Evolutionary conservation across 1,140 invertebrate genomes (phyloP).

Genomic region (Triops cancriformis): DNA sequence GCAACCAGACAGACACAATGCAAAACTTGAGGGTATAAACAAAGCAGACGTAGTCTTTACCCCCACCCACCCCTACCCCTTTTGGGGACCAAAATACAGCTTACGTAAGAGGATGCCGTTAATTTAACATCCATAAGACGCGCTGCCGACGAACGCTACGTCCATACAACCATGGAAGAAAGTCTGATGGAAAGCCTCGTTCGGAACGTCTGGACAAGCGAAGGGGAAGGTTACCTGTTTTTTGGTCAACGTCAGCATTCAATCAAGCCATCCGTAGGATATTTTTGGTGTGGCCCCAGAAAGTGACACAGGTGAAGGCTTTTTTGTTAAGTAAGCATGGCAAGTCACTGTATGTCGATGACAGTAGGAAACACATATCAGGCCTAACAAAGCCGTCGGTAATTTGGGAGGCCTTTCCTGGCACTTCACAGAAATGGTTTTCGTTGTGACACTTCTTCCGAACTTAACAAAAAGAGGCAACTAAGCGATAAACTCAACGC

Average conservation of each 20-base stretch:
- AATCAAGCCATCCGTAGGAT: not conserved
- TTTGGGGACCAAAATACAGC: not conserved
- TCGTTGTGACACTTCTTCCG: not conserved
- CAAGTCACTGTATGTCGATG: not conserved
- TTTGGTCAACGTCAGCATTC: conserved; percentile 10
- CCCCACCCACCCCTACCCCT: not conserved
- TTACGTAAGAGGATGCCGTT: not conserved
- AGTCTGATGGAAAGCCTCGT: too few species aligned
- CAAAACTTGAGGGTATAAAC: conserved; percentile 5
- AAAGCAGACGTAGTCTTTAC: not conserved
- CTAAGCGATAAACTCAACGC: not conserved
- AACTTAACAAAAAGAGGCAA: not conserved
- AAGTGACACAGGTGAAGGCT: not conserved
- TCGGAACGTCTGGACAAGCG: not conserved
- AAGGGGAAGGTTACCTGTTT: not conserved
- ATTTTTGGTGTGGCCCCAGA: not conserved
- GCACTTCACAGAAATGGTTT: not conserved
- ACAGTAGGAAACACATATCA: not conserved
- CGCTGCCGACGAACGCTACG: not conserved
- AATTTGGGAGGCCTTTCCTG: not conserved
- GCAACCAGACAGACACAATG: conserved; percentile 2
- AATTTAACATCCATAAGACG: not conserved
- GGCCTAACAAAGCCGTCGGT: not conserved
- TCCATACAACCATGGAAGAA: too few species aligned
- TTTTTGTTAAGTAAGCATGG: not conserved